Base-by-base conservation (phyloP, 2,888 invertebrate species). In the Heliothis peltigera region DNA sequence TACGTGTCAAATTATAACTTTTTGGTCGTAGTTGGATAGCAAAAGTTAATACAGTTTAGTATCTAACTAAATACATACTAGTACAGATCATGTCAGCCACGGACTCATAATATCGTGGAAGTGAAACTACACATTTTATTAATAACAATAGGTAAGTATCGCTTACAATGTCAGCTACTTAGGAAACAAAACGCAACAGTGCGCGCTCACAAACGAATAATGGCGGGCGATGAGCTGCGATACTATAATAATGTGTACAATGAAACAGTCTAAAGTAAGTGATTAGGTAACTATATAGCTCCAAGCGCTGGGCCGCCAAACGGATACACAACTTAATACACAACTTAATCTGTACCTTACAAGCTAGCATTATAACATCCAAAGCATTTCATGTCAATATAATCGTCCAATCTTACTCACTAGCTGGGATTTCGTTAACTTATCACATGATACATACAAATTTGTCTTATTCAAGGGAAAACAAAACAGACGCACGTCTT, bases 351-450 rank as follows among this genome's bases (percentile, higher is more conserved):
- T 70, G 71, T 46, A 58, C 48, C 80, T 80, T 80, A 80, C 32
- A 68, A 46, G 66, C 79, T 83, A 82, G 69, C 59, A 66, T 59
- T 73, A 55, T 61, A 72, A 83, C 82, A 83, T 77, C 78, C 65
- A 83, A 83, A 83, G 77, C 79, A 76, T 72, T 67, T 74, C 54
- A 70, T 68, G 62, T 67, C 68, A 53, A 62, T 54, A 64, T 55
- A 57, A 70, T 64, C 5, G 32, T 58, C 69, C 63, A 68, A 39
- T 63, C 78, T 75, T 75, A 74, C n/a, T 32, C 3, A 64, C 59
- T 76, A 65, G 6, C 22, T 48, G 48, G 51, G 58, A 49, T 52
- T 51, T 25, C 46, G 52, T 49, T 44, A 43, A 53, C 58, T 67
- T 62, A 63, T 43, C 67, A 65, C 35, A 64, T 52, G 61, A 62